Percentiles rank a stretch among this genome's conserved stretches.
Conservation (phyloP, 1,140 invertebrate species). For the Eriocheir sinensis region DNA sequence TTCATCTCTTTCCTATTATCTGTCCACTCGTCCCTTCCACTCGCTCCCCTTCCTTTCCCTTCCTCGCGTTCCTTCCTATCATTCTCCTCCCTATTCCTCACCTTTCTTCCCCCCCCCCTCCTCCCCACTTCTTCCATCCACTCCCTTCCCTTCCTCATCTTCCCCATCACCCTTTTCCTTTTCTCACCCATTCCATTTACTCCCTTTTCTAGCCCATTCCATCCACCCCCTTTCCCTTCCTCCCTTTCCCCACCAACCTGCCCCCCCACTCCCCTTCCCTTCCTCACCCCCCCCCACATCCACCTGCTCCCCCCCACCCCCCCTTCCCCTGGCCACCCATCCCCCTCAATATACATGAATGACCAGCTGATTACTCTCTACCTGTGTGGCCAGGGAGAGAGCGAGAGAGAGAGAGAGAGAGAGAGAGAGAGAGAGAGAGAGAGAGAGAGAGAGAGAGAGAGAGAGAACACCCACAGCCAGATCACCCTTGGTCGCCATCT, state of each 20-base stretch:
- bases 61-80: too few species aligned
- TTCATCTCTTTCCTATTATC: too few species aligned
- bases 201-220: neutral
- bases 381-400: slow-evolving; percentile 1
- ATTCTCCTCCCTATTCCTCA: neutral
- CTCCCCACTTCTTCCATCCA: too few species aligned
- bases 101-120: neutral
- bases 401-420: neutral
- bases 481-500: neutral
- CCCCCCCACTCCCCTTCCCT: neutral
- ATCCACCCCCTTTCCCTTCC: neutral
- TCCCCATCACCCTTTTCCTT: neutral
- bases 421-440: neutral
- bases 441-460: too few species aligned
- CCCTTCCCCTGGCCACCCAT: neutral
- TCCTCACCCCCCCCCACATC: neutral
- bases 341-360: neutral
- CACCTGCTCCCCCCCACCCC: neutral
- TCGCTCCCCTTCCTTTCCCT: too few species aligned
- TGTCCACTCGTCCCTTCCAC: too few species aligned
- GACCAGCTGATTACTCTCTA: neutral
- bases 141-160: neutral
- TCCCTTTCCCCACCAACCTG: neutral
- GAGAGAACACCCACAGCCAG: too few species aligned
- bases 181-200: too few species aligned